phyloP scores from a whole-genome alignment of 2,888 invertebrate species.

The Hirudinaria manillensis region DNA sequence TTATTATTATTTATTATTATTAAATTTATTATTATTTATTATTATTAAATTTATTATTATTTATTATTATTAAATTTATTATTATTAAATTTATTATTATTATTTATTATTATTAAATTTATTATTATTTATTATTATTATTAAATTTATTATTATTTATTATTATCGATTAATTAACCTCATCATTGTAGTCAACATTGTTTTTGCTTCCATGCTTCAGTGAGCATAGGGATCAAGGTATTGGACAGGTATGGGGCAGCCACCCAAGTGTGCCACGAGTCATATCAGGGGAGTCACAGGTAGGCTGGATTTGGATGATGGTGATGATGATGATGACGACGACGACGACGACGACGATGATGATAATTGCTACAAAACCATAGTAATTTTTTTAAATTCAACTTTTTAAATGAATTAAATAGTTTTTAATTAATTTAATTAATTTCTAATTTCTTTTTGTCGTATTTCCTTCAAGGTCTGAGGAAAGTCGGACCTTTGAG shows the following conservation, averaged over 20 bases:
- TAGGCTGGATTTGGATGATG: constrained; percentile 31
- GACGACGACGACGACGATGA: too few relatives aligned
- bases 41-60: background rate
- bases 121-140: too few relatives aligned
- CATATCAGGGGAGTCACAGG: background rate
- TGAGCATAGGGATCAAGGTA: constrained; percentile 9
- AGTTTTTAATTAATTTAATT: background rate
- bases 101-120: too few relatives aligned
- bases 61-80: background rate
- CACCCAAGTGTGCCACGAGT: constrained; percentile 14
- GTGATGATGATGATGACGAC: background rate
- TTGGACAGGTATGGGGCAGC: constrained; percentile 4
- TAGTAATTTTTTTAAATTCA: too few relatives aligned
- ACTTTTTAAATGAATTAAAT: too few relatives aligned
- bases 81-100: too few relatives aligned
- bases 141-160: too few relatives aligned
- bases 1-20: background rate
- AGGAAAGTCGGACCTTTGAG: background rate
- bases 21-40: background rate
- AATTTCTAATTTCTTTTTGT: background rate
- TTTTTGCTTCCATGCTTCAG: background rate
- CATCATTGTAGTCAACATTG: too few relatives aligned
- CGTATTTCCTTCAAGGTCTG: background rate
- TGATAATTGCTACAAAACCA: too few relatives aligned
- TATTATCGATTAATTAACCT: too few relatives aligned